Conservation (phyloP, 2,113 vertebrate species). For the Todiramphus saurophagus region DNA sequence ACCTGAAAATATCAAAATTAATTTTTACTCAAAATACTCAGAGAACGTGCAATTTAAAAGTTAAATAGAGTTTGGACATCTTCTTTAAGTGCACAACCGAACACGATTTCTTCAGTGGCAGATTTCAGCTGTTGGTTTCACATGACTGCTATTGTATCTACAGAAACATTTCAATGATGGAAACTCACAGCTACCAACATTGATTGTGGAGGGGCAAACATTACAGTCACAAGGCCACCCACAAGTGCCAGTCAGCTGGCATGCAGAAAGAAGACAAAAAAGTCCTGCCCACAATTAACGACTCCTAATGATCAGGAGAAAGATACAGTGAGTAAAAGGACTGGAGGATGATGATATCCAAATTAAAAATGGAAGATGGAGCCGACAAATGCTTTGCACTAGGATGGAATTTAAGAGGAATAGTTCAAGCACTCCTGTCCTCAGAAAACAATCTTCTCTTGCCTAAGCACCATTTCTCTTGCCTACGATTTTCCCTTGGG, state of each 20-base stretch:
- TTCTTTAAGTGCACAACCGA: not conserved
- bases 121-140: not conserved
- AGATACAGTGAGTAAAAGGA: not conserved
- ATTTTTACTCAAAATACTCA: not conserved
- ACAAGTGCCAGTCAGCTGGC: not conserved
- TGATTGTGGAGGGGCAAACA: not conserved
- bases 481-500: not conserved
- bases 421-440: not conserved
- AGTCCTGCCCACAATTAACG: not conserved
- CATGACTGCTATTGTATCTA: not conserved
- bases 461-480: not conserved
- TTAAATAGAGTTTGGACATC: not conserved
- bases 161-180: not conserved
- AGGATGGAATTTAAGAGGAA: not conserved
- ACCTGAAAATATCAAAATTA: not conserved
- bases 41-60: not conserved
- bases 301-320: not conserved
- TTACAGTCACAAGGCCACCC: not conserved
- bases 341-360: not conserved
- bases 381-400: not conserved
- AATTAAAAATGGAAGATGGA: not conserved
- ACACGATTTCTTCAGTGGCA: not conserved
- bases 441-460: not conserved
- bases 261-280: not conserved
- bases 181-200: not conserved